Percentiles rank a stretch among this genome's conserved stretches.
phyloP scores from a whole-genome alignment of 2,888 invertebrate species.

The Allacma fusca region DNA sequence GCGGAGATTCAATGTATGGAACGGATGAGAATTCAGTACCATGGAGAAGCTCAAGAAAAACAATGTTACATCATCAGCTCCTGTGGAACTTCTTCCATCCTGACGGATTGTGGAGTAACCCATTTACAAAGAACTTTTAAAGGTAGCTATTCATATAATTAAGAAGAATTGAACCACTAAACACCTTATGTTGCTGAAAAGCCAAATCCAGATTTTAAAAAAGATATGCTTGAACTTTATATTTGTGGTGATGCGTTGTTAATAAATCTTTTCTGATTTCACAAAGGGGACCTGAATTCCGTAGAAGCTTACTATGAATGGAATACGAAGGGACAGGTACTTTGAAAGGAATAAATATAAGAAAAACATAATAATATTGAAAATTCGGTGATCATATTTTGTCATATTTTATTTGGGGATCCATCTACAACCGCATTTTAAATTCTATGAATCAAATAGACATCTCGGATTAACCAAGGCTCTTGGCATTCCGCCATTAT shows the following conservation, averaged over 20 bases:
- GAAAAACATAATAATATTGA: no score
- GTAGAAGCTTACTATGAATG: background rate
- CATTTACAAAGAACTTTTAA: background rate
- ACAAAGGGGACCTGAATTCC: slow-evolving; percentile 5
- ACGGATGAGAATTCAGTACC: slow-evolving; percentile 81
- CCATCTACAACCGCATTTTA: no score
- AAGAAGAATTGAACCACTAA: background rate
- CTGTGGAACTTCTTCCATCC: background rate
- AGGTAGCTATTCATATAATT: background rate
- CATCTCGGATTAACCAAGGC: background rate
- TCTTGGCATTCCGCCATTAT: background rate
- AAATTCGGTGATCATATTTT: no score
- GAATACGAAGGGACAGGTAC: background rate
- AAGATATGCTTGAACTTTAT: no score
- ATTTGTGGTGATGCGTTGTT: no score
- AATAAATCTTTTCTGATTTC: background rate
- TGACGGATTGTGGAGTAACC: background rate
- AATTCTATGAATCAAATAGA: no score
- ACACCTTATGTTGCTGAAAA: background rate
- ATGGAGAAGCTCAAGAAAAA: slow-evolving; percentile 76
- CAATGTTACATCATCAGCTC: slow-evolving; percentile 65
- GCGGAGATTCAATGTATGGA: slow-evolving; percentile 72
- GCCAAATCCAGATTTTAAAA: no score
- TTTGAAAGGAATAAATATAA: background rate
- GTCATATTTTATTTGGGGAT: no score